Evolutionary conservation across 2,797 vertebrate genomes (phyloP).

Genomic region (Myripristis murdjan): DNA sequence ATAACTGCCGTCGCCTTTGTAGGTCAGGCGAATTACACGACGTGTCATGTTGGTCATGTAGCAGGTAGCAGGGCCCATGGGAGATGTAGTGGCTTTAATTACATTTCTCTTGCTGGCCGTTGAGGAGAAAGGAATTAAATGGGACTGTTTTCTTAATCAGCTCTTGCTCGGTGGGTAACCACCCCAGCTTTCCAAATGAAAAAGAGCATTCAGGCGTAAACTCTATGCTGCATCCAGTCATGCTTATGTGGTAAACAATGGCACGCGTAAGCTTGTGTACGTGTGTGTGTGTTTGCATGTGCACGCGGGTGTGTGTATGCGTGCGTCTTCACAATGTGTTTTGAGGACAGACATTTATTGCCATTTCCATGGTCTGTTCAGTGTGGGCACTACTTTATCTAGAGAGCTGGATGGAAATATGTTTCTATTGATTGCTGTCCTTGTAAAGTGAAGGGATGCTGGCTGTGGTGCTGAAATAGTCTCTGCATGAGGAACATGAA

Average conservation of each 20-base stretch:
- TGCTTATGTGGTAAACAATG: constrained; percentile 81
- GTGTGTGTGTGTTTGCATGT: constrained; percentile 33
- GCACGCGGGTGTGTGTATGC: not conserved
- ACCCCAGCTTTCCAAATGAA: constrained; percentile 85
- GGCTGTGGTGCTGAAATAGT: constrained; percentile 66
- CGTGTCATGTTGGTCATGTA: constrained; percentile 81
- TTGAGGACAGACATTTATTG: constrained; percentile 72
- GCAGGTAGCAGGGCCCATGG: constrained; percentile 81
- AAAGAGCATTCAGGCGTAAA: constrained; percentile 82
- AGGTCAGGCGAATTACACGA: constrained; percentile 81
- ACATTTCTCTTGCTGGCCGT: constrained; percentile 85
- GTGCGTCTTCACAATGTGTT: constrained; percentile 43
- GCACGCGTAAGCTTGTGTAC: constrained; percentile 41
- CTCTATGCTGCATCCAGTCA: constrained; percentile 79
- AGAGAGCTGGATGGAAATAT: constrained; percentile 69
- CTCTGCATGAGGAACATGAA: constrained; percentile 67
- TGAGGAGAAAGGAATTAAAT: constrained; percentile 85
- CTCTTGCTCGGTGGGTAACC: constrained; percentile 80
- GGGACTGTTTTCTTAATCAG: constrained; percentile 87
- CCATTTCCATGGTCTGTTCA: constrained; percentile 71
- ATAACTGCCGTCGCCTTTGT: constrained; percentile 71
- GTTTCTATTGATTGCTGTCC: constrained; percentile 81
- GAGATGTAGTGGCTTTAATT: constrained; percentile 86
- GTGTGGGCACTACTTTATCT: constrained; percentile 63
- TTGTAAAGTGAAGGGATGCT: constrained; percentile 74